phyloP scores from a whole-genome alignment of 2,113 vertebrate genomes.

The Garra rufa region DNA sequence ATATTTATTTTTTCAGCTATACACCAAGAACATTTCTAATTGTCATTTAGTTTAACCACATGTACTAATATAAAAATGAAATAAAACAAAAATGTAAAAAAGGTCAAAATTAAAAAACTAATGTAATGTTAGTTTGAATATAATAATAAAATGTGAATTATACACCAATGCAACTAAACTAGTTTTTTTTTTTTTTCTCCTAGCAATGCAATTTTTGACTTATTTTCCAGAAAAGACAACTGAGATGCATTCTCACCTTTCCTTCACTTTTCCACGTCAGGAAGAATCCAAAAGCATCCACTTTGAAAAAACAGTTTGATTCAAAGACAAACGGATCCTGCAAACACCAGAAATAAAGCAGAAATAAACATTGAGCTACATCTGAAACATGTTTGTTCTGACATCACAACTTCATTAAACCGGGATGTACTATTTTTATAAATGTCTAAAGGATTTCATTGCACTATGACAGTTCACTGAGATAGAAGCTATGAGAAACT shows the following conservation, averaged over 20 bases:
- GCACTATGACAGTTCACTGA: not conserved
- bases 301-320: constrained; percentile 91
- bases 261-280: constrained; percentile 97
- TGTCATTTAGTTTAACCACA: no score
- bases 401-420: not conserved
- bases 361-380: not conserved
- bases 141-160: no score
- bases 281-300: constrained; percentile 97
- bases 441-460: not conserved
- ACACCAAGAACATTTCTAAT: no score
- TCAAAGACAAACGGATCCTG: constrained; percentile 96
- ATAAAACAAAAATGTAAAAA: no score
- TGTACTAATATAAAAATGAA: no score
- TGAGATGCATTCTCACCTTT: constrained; percentile 72
- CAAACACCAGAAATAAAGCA: constrained; percentile 41
- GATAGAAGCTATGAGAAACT: constrained; percentile 42
- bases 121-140: no score
- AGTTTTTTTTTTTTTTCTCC: no score
- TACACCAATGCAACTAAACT: no score
- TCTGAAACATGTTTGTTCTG: not conserved
- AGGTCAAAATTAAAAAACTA: no score
- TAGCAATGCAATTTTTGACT: no score
- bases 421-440: not conserved
- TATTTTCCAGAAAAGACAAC: no score
- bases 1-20: no score